Conservation (phyloP, 2,888 invertebrate species). For the Amblyjoppa fuscipennis region DNA sequence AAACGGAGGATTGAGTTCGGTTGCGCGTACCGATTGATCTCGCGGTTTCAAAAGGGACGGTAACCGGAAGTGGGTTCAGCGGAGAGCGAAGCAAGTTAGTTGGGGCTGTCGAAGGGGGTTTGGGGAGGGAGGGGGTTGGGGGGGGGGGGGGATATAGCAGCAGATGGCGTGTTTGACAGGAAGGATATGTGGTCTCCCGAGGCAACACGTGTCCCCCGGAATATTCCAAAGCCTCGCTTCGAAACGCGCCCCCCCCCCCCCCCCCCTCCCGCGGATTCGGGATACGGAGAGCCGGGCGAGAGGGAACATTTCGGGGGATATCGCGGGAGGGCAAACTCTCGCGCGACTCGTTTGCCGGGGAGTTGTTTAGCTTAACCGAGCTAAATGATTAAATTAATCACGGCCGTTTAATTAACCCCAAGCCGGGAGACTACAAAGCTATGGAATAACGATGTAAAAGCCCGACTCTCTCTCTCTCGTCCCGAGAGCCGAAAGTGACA, state of each 20-base stretch:
- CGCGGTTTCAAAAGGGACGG: slow-evolving; percentile 44
- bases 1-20: slow-evolving; percentile 1
- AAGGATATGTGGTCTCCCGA: slow-evolving; percentile 79
- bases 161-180: slow-evolving; percentile 79
- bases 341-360: slow-evolving; percentile 19
- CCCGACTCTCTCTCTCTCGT: neutral
- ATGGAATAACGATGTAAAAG: neutral
- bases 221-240: slow-evolving; percentile 32
- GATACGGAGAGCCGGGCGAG: neutral
- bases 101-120: neutral
- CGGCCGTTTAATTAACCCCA: slow-evolving; percentile 29
- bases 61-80: slow-evolving; percentile 70
- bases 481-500: neutral
- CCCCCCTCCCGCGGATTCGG: neutral
- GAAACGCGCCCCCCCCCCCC: neutral
- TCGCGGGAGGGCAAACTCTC: neutral
- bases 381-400: slow-evolving; percentile 42
- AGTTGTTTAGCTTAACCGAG: slow-evolving; percentile 7
- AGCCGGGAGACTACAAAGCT: neutral
- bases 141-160: slow-evolving; percentile 41
- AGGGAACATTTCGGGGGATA: slow-evolving; percentile 12
- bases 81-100: slow-evolving; percentile 47
- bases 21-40: slow-evolving; percentile 27
- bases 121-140: neutral
- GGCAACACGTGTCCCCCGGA: slow-evolving; percentile 59